phyloP scores from a whole-genome alignment of 2,888 invertebrate genomes.

The Acanthopleura granulata region DNA sequence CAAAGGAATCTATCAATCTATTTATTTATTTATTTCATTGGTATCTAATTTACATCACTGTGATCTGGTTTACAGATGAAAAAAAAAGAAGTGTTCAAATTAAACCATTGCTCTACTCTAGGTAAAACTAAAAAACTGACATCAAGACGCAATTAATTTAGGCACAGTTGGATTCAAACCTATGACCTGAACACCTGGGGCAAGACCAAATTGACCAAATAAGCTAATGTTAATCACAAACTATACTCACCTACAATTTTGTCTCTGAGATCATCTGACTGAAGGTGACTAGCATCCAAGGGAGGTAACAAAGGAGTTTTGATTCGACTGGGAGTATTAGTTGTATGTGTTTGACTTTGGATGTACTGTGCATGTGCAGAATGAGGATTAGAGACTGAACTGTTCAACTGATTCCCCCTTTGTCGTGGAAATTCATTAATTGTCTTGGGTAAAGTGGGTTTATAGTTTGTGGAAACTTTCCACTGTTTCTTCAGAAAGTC shows the following conservation, averaged over 20 bases:
- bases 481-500: slow-evolving; percentile 49
- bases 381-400: slow-evolving; percentile 63
- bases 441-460: slow-evolving; percentile 1
- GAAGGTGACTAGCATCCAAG: slow-evolving; percentile 54
- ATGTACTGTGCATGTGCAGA: slow-evolving; percentile 67
- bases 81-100: too few relatives aligned
- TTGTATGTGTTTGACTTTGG: slow-evolving; percentile 67
- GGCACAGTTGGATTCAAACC: too few relatives aligned
- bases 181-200: too few relatives aligned
- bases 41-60: too few relatives aligned
- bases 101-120: too few relatives aligned
- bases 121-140: too few relatives aligned
- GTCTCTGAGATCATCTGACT: slow-evolving; percentile 61
- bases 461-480: not conserved
- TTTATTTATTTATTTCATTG: too few relatives aligned
- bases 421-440: slow-evolving; percentile 64
- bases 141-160: too few relatives aligned
- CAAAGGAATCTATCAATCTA: too few relatives aligned
- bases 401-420: slow-evolving; percentile 62
- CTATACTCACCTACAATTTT: slow-evolving; percentile 61
- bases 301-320: slow-evolving; percentile 68
- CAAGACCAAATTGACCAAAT: too few relatives aligned
- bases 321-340: slow-evolving; percentile 64
- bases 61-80: too few relatives aligned
- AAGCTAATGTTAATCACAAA: not conserved